Evolutionary conservation across 2,797 vertebrate species (phyloP), one percentile per base, ranked within the genome.

Genomic region (Notolabrus celidotus): DNA sequence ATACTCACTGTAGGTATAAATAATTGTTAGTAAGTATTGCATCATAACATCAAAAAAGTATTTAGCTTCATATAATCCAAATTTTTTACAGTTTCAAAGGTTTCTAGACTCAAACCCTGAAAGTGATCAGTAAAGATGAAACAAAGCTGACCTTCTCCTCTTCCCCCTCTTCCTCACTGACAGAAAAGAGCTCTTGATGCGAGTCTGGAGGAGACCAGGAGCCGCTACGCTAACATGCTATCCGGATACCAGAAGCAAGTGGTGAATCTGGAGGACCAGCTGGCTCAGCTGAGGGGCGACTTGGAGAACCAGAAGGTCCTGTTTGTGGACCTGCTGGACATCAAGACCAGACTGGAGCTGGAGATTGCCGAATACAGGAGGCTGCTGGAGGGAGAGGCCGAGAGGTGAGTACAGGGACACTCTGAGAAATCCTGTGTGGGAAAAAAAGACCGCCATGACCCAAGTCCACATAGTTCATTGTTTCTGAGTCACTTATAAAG

Each of bases 331-430:
- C 91, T 95, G 39, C 82, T 95, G 74, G 92, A 94, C 0, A 86
- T 94, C 38, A 93, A 94, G 79, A 91, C 88, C 54, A 83, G 90
- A 19, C 87, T 96, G 80, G 94, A 95, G 87, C 2, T 92, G 3
- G 93, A 95, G 91, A 95, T 95, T 25, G 78, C 80, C 0, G 93
- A 94, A 2, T 95, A 95, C 89, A 85, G 92, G 38, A 90, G 91
- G 29, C 93, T 95, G 33, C 81, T 95, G 71, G 92, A 93, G n/a
- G 83, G 90, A 1, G 90, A 94, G 4, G 2, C 8, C 1, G 16
- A 41, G 34, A 71, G 49, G 54, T 64, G 36, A 63, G 68, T 6
- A 0, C 15, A 31, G 14, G 56, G 51, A 3, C 12, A 7, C 10
- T 5, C 20, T 23, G 31, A 22, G 2, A 11, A 5, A 45, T 12